Evolutionary conservation across 2,888 invertebrate species (phyloP), one percentile per base, ranked within the genome.

Genomic region (Clostera curtula): DNA sequence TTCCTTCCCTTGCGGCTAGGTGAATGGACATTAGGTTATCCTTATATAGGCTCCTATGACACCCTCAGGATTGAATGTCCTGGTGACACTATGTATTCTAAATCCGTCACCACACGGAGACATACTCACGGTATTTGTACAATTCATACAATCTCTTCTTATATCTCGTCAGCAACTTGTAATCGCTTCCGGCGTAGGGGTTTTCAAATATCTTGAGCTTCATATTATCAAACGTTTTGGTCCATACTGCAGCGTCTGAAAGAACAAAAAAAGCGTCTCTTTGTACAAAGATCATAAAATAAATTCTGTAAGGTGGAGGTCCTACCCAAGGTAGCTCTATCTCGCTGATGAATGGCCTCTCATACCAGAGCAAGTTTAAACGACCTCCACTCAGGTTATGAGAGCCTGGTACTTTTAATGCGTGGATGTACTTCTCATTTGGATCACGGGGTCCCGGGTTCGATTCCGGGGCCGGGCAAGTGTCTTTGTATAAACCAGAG

Each of bases 161-260:
- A 17, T 68, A 44, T 12, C 53, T 57, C 2, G 32, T 40, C 2
- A 76, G 40, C 1, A 72, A 55, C 4, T 41, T 53, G 21, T 67
- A 76, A 16, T 71, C 72, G 0, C 64, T 32, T 0, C 75, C 68
- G 0, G 57, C 55, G 39, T 52, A 41, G 0, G 40, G 42, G n/a
- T 63, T 65, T 5, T 68, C 61, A 14, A 65, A 69, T 2, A 75
- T 41, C 13, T 48, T 55, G 2, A 14, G 17, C 19, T 43, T 59
- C 52, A 75, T 59, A 2, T 40, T 44, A 0, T 24, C 22, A 23
- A 65, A 65, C 2, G 48, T 39, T 1, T 17, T 26, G 0, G 27
- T 29, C 63, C 66, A 74, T 10, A 47, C 27, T 0, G 6, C 16
- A 0, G 28, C 24, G 38, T 72, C 74, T 69, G 53, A 1, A 54